Conservation (phyloP, 2,888 invertebrate species). For the Dioctria rufipes region DNA sequence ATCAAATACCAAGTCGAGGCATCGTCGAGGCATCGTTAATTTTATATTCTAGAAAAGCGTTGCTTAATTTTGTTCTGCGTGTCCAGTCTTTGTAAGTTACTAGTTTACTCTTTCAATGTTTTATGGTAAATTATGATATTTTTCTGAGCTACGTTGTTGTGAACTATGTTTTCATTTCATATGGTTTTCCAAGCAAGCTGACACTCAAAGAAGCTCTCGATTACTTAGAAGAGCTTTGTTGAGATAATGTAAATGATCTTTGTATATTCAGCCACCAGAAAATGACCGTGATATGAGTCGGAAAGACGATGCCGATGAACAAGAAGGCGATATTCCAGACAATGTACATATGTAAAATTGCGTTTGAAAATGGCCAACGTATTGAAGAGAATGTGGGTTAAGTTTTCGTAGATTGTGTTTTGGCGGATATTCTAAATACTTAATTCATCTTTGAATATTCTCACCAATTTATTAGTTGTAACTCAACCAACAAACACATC, state of each 20-base stretch:
- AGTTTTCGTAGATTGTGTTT: neutral
- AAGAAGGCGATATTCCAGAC: neutral
- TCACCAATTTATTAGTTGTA: neutral
- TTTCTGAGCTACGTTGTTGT: neutral
- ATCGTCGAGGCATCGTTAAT: no score
- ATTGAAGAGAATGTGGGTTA: neutral
- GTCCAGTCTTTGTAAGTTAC: no score
- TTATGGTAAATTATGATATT: no score
- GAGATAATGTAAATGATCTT: neutral
- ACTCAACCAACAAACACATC: neutral
- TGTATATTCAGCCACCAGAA: neutral
- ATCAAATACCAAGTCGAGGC: no score
- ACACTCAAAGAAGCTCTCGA: neutral
- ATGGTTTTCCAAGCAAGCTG: neutral
- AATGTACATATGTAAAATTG: neutral
- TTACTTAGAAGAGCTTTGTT: neutral
- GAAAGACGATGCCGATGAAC: neutral
- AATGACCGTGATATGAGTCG: neutral
- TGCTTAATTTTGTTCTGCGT: no score
- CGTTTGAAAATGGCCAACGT: no score
- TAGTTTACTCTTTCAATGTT: no score
- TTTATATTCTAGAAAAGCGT: no score
- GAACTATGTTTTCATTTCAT: neutral
- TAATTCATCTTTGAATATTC: neutral
- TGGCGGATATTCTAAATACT: neutral